A percentile compares a stretch with the other conserved stretches of the same genome.
These are phyloP conservation scores for Plecotus auritus DNA, from an alignment of 2,113 vertebrate genomes.

Conservation along the genomic window DNA sequence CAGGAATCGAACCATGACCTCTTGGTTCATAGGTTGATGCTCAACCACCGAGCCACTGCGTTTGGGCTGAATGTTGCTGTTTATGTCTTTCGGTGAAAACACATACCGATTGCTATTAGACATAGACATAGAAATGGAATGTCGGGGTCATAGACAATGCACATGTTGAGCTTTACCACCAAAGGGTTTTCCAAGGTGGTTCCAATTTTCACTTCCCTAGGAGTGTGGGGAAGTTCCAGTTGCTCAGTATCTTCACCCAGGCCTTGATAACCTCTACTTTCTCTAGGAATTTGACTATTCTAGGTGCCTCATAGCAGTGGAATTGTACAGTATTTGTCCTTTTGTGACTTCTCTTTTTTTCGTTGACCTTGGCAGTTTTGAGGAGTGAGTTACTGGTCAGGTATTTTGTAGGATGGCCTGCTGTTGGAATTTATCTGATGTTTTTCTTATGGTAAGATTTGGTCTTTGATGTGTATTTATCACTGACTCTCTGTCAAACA, in stretches of 20 bases:
- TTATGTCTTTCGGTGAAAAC: not conserved
- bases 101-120: rapidly evolving
- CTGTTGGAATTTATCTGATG: not conserved
- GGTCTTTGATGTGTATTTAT: not conserved
- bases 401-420: not conserved
- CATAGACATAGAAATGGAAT: not conserved
- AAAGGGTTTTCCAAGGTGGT: not conserved
- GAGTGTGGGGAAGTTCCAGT: not conserved
- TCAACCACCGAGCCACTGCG: too few relatives aligned
- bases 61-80: not conserved
- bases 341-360: not conserved
- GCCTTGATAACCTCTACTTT: not conserved
- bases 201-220: not conserved
- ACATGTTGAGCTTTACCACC: not conserved
- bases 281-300: not conserved
- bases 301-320: too few relatives aligned
- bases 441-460: not conserved
- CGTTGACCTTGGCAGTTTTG: not conserved
- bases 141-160: not conserved
- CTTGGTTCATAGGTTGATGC: too few relatives aligned
- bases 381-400: not conserved
- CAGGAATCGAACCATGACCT: too few relatives aligned
- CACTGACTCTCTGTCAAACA: not conserved
- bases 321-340: not conserved
- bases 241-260: not conserved